Evolutionary conservation across 2,888 invertebrate species (phyloP).

Genomic region (Chloromyia formosa): DNA sequence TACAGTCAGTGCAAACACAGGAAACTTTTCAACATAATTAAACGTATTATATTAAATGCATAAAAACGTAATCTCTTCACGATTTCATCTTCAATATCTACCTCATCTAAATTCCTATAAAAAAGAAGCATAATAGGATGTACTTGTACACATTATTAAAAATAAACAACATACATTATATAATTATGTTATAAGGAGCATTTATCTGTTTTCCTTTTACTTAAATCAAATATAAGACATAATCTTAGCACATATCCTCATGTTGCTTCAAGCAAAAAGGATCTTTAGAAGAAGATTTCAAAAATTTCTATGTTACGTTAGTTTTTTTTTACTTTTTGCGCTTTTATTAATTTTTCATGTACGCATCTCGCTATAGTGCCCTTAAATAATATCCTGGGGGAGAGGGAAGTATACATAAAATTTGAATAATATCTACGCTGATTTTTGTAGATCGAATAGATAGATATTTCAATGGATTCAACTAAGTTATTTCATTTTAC

Average conservation of each 20-base stretch:
- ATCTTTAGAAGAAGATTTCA: background rate
- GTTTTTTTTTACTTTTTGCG: too few species aligned
- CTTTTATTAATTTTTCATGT: background rate
- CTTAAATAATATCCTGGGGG: too few species aligned
- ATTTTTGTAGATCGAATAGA: background rate
- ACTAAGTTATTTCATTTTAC: constrained; percentile 21
- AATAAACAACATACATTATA: constrained; percentile 27
- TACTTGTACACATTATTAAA: background rate
- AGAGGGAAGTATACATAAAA: background rate
- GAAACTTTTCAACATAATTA: constrained; percentile 36
- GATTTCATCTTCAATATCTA: constrained; percentile 18
- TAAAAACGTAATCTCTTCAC: constrained; percentile 22
- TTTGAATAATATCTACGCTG: constrained; percentile 1
- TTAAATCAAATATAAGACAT: constrained; percentile 19
- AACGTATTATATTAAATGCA: constrained; percentile 28
- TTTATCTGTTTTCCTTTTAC: too few species aligned
- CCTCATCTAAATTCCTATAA: constrained; percentile 8
- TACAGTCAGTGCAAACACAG: constrained; percentile 13
- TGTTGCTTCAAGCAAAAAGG: background rate
- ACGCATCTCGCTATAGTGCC: background rate
- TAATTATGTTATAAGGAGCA: constrained; percentile 5
- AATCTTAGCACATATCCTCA: background rate
- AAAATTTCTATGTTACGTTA: background rate
- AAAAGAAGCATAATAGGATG: constrained; percentile 26
- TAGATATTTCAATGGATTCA: background rate